These are phyloP conservation scores for Enteromius afrohamiltoni DNA, from an alignment of 2,797 vertebrate species.

Conservation along the genomic window DNA sequence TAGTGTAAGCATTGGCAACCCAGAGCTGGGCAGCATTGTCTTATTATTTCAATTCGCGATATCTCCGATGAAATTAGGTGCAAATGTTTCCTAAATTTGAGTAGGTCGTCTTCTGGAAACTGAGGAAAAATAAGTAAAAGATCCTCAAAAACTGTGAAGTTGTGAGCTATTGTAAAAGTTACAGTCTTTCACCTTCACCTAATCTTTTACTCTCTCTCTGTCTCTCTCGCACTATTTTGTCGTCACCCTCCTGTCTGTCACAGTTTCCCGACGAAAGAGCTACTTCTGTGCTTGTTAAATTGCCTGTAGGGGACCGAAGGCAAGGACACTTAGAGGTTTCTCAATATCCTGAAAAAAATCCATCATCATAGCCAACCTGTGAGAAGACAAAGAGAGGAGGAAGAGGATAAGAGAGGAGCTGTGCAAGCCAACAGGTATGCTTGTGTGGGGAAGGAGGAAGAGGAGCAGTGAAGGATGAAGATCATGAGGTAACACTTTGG, in stretches of 20 bases:
- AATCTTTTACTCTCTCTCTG: not conserved
- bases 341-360: conserved; percentile 60
- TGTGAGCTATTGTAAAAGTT: not conserved
- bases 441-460: conserved; percentile 35
- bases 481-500: conserved; percentile 74
- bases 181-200: not conserved
- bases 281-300: conserved; percentile 43
- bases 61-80: not conserved
- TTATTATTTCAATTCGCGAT: not conserved
- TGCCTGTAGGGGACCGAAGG: conserved; percentile 59
- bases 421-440: conserved; percentile 47
- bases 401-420: not conserved
- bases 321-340: conserved; percentile 56
- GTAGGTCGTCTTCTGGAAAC: not conserved
- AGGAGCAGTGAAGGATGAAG: conserved; percentile 48
- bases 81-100: conserved; percentile 22
- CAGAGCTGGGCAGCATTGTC: conserved; percentile 63
- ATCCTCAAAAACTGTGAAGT: not conserved
- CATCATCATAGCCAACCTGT: conserved; percentile 67
- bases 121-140: not conserved
- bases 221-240: conserved; percentile 51
- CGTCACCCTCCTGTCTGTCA: conserved; percentile 1
- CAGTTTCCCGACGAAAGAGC: conserved; percentile 37
- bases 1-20: conserved; percentile 56
- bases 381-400: conserved; percentile 35